Evolutionary conservation across 2,888 invertebrate species (phyloP).

Genomic region (Leptinotarsa tumamoca): DNA sequence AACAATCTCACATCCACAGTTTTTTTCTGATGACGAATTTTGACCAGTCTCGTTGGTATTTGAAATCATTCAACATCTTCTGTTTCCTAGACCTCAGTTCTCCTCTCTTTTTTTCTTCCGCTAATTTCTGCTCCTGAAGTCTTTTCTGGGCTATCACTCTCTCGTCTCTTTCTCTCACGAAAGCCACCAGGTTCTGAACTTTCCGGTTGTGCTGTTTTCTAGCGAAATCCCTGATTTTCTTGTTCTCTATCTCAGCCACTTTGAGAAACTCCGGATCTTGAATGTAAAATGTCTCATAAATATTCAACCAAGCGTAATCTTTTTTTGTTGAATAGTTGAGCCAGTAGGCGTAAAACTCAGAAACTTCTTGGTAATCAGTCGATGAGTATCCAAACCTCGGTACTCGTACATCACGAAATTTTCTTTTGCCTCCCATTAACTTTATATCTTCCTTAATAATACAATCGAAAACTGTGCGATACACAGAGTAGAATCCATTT

Average conservation of each 20-base stretch:
- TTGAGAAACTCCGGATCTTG: conserved; percentile 82
- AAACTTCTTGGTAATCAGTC: conserved; percentile 86
- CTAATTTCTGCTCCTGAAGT: conserved; percentile 81
- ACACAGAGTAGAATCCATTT: conserved; percentile 91
- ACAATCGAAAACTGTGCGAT: conserved; percentile 87
- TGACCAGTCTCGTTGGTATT: conserved; percentile 70
- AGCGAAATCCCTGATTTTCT: conserved; percentile 90
- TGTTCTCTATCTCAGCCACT: conserved; percentile 95
- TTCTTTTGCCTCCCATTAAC: conserved; percentile 79
- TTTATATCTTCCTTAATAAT: conserved; percentile 89
- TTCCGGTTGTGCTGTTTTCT: conserved; percentile 95
- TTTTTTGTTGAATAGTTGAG: conserved; percentile 92
- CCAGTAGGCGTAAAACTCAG: conserved; percentile 96
- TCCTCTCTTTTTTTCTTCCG: conserved; percentile 79
- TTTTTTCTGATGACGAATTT: conserved; percentile 67
- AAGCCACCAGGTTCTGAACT: conserved; percentile 90
- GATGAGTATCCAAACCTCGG: conserved; percentile 86
- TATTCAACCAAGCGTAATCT: conserved; percentile 91
- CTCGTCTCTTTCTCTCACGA: conserved; percentile 93
- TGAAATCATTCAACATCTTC: conserved; percentile 73
- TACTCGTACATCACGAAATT: conserved; percentile 71
- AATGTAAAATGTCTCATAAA: conserved; percentile 89
- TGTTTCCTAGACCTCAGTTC: conserved; percentile 78
- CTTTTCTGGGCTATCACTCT: conserved; percentile 82
- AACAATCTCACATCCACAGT: too few relatives aligned